Base-by-base conservation (phyloP, 2,888 invertebrate species). In the Drosophila cracens region DNA sequence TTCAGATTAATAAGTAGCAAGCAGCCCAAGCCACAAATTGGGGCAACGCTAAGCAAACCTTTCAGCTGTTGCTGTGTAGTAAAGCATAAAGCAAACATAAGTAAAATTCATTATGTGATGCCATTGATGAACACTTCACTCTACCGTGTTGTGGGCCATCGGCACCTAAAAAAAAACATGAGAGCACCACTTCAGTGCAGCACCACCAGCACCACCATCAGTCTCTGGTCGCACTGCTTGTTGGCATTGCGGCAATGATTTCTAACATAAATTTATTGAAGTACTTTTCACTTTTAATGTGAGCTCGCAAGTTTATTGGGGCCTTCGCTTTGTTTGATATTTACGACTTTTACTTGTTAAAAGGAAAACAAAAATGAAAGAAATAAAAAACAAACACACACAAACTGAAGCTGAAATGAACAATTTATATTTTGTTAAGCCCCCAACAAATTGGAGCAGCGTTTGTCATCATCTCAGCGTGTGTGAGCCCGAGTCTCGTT, bases 231-330 rank as follows among this genome's bases (percentile, higher is more conserved):
- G 48, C 49, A 21, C 21, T 11, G 56, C 75, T 75, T 84, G 87
- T 84, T 84, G 81, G 79, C 82, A 83, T 85, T 88, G 66, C 79
- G 79, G 72, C 83, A 83, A 83, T 83, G 89, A 88, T 85, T 88
- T 85, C 89, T 89, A 89, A 87, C 89, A 74, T 79, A 60, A 87
- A 85, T 89, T 76, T 84, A 87, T 87, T 84, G 83, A 89, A 87
- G 87, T 84, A 87, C 87, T 84, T 89, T 89, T 87, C 87, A 87
- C 87, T 87, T 87, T 89, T 81, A 87, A 84, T 87, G 87, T 64
- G 84, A 74, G 69, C 79, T 58, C 70, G 53, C 70, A 74, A 67
- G 49, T 80, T 76, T 69, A 71, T 71, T 64, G 81, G 72, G 80
- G 81, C 83, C 81, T 73, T 76, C 77, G 79, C 78, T 78, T 83